These are phyloP conservation scores for Drosophila cardini DNA, from an alignment of 1,140 invertebrate species.

Conservation along the genomic window DNA sequence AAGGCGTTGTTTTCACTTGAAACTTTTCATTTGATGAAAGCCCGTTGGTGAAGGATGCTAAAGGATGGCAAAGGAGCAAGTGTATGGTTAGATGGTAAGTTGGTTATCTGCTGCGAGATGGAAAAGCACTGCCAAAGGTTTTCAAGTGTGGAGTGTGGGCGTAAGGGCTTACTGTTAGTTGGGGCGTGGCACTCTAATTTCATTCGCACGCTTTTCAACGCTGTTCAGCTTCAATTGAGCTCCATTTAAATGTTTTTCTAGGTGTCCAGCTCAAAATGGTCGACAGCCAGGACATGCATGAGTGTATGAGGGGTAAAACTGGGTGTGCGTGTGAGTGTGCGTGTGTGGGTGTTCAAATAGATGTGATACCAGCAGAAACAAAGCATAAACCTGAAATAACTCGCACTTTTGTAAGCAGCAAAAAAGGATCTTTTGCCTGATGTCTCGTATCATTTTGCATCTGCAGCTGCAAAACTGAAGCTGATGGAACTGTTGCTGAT, in stretches of 20 bases:
- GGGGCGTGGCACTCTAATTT: slow-evolving; percentile 62
- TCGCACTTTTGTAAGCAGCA: slow-evolving; percentile 18
- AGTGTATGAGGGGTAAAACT: neutral
- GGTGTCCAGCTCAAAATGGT: neutral
- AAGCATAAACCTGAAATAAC: slow-evolving; percentile 34
- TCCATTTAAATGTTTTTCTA: slow-evolving; percentile 71
- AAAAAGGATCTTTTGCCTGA: slow-evolving; percentile 17
- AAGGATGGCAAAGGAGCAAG: neutral
- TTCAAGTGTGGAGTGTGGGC: neutral
- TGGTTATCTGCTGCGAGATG: slow-evolving; percentile 15
- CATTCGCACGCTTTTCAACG: slow-evolving; percentile 76
- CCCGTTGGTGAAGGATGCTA: too few species aligned
- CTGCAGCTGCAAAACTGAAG: neutral
- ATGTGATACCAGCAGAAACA: slow-evolving; percentile 11
- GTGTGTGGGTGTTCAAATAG: neutral
- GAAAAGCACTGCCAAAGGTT: slow-evolving; percentile 7
- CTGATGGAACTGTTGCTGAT: slow-evolving; percentile 31
- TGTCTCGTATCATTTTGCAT: slow-evolving; percentile 40
- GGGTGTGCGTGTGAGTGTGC: too few species aligned
- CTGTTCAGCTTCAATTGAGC: slow-evolving; percentile 61
- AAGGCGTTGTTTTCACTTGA: too few species aligned
- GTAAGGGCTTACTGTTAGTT: neutral
- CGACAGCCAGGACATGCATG: neutral
- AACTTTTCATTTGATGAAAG: too few species aligned
- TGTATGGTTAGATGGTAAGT: slow-evolving; percentile 15